Evolutionary conservation across 2,113 vertebrate genomes (phyloP).

Genomic region (Thermophis baileyi): DNA sequence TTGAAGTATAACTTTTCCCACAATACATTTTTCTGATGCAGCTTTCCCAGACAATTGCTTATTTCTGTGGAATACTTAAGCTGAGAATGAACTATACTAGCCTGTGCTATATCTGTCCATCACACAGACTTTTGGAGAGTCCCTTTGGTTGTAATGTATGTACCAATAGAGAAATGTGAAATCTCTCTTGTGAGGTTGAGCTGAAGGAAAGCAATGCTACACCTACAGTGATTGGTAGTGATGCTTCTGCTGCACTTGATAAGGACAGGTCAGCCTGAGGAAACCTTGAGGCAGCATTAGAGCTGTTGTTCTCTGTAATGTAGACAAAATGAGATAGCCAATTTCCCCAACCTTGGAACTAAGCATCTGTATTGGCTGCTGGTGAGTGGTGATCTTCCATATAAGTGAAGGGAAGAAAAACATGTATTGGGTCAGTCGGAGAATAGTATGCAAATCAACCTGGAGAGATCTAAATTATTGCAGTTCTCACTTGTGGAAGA

Average conservation of each 20-base stretch:
- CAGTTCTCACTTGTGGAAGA: neutral
- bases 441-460: neutral
- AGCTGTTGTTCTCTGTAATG: neutral
- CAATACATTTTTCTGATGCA: neutral
- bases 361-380: neutral
- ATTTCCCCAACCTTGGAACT: neutral
- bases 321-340: neutral
- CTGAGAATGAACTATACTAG: neutral
- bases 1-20: neutral
- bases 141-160: neutral
- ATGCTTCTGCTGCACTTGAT: neutral
- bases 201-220: neutral
- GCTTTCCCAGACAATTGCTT: neutral
- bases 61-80: neutral
- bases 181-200: neutral
- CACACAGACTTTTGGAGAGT: neutral
- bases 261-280: neutral
- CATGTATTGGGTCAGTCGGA: neutral
- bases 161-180: neutral
- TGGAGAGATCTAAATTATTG: neutral
- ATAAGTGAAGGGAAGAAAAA: neutral
- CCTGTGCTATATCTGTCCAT: neutral
- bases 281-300: neutral
- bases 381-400: neutral
- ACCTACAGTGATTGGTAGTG: neutral